Conservation (phyloP, 92 coral and sea anemone species). For the Bergia puertoricense region DNA sequence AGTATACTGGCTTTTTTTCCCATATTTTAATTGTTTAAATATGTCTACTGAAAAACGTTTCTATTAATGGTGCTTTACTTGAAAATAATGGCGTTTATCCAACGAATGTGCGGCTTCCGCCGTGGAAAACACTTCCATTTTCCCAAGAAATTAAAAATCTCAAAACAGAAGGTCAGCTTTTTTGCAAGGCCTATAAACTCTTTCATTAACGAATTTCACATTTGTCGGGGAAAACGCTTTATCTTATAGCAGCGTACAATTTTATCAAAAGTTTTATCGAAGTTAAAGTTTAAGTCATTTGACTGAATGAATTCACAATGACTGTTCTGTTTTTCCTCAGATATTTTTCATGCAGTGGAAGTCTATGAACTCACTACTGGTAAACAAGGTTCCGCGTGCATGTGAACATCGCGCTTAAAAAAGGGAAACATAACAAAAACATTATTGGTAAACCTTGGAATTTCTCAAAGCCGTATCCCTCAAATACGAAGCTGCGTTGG, state of each 20-base stretch:
- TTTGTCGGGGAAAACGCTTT: not conserved
- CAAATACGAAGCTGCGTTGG: constrained; percentile 16
- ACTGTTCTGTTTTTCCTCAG: not conserved
- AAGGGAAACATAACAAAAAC: not conserved
- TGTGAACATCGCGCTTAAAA: not conserved
- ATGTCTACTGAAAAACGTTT: not conserved
- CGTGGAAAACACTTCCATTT: no score
- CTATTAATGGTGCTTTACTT: no score
- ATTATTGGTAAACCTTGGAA: not conserved
- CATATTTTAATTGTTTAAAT: no score
- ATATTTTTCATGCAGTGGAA: not conserved
- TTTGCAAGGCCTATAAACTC: not conserved
- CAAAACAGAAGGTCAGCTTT: no score
- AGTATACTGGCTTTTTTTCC: not conserved
- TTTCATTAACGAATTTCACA: not conserved
- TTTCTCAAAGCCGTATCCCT: constrained; percentile 20
- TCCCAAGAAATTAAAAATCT: not conserved
- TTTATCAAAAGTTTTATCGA: no score
- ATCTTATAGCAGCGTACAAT: not conserved
- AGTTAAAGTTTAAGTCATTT: not conserved
- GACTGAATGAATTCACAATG: not conserved
- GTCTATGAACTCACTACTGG: not conserved
- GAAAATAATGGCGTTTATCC: no score
- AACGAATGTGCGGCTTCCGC: not conserved
- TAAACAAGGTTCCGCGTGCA: not conserved